Evolutionary conservation across 2,888 invertebrate species (phyloP).

Genomic region (Lycia hirtaria): DNA sequence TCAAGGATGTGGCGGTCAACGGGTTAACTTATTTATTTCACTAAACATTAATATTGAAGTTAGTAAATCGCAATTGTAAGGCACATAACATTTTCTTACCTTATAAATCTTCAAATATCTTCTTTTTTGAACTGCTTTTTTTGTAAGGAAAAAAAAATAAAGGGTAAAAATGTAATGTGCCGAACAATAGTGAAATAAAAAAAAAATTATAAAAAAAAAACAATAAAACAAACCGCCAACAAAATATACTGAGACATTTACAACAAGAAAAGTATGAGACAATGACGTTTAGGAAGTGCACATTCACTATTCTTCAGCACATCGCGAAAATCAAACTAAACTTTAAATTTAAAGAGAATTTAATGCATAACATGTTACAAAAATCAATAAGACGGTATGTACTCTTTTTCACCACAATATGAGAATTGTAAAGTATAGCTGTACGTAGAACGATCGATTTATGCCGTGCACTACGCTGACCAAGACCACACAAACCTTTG

Average conservation of each 20-base stretch:
- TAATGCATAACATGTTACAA: constrained; percentile 67
- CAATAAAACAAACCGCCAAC: constrained; percentile 50
- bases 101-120: constrained; percentile 52
- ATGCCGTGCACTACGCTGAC: constrained; percentile 3
- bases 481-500: not conserved
- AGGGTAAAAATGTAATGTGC: constrained; percentile 85
- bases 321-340: constrained; percentile 63
- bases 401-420: constrained; percentile 20
- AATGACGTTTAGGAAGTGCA: constrained; percentile 81
- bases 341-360: constrained; percentile 60
- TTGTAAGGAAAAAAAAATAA: constrained; percentile 36
- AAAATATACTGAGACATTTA: constrained; percentile 51
- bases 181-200: constrained; percentile 93
- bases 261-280: constrained; percentile 44
- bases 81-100: constrained; percentile 82
- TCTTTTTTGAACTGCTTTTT: constrained; percentile 28
- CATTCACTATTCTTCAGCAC: constrained; percentile 86
- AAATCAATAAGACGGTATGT: constrained; percentile 26
- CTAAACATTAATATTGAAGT: constrained; percentile 3
- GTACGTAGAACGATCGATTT: constrained; percentile 6
- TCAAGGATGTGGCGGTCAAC: too few relatives aligned
- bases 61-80: constrained; percentile 69
- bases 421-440: not conserved
- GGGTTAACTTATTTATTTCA: too few relatives aligned
- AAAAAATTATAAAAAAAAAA: constrained; percentile 90